A percentile compares a stretch with the other conserved stretches of the same genome.
These are phyloP conservation scores for Synanthedon myopaeformis DNA, from an alignment of 2,888 invertebrate genomes.

Conservation along the genomic window DNA sequence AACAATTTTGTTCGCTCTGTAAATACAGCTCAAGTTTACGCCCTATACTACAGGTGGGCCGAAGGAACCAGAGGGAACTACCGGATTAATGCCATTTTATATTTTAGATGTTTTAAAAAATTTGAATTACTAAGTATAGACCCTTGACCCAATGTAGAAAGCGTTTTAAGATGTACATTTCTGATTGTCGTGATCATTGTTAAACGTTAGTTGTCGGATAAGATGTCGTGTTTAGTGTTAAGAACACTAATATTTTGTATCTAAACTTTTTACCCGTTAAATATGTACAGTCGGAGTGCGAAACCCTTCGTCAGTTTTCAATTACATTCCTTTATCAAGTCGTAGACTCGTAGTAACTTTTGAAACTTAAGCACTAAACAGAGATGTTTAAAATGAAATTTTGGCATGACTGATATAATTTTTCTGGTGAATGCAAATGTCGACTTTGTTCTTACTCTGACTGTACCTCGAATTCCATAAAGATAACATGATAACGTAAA, in stretches of 20 bases:
- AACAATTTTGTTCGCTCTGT: conserved; percentile 43
- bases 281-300: too few species aligned
- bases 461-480: not conserved
- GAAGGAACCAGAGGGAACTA: conserved; percentile 60
- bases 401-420: too few species aligned
- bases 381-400: too few species aligned
- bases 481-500: too few species aligned
- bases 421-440: too few species aligned
- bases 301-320: too few species aligned
- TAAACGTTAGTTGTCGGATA: conserved; percentile 14
- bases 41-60: conserved; percentile 59
- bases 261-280: too few species aligned
- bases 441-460: not conserved
- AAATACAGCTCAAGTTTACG: conserved; percentile 49
- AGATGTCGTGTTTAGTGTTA: too few species aligned
- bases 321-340: too few species aligned
- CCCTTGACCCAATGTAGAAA: conserved; percentile 40
- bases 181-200: conserved; percentile 10
- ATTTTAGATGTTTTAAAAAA: not conserved
- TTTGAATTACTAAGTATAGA: conserved; percentile 14
- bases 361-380: too few species aligned
- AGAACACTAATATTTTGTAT: too few species aligned
- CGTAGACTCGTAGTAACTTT: too few species aligned
- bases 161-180: conserved; percentile 13
- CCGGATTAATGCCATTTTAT: conserved; percentile 45